These are phyloP conservation scores for Microctenopoma steveboyesi DNA, from an alignment of 2,797 vertebrate species.

Conservation along the genomic window DNA sequence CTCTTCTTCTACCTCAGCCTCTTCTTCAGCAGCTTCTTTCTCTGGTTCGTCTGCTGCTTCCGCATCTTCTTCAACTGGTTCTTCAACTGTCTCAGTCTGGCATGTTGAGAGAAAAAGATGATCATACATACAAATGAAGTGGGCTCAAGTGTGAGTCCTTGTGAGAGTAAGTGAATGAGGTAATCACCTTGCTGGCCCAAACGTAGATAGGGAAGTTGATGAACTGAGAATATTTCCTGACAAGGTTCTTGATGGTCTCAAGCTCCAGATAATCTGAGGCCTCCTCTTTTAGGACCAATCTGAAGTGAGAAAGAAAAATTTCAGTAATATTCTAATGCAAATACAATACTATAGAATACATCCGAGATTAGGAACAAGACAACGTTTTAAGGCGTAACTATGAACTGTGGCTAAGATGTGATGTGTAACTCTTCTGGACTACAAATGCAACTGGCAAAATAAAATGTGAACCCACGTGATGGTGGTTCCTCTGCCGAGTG, in stretches of 20 bases:
- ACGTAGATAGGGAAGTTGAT: slow-evolving; percentile 99
- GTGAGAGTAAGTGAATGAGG: background rate
- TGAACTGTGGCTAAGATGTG: no score
- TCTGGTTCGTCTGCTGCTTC: slow-evolving; percentile 90
- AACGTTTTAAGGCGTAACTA: no score
- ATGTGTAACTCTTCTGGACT: no score
- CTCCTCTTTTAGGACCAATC: slow-evolving; percentile 97
- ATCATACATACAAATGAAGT: background rate
- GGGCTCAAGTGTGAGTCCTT: background rate
- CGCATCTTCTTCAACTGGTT: slow-evolving; percentile 93
- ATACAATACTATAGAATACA: background rate
- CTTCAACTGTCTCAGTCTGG: slow-evolving; percentile 96
- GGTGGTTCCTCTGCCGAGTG: slow-evolving; percentile 94
- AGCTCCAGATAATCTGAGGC: slow-evolving; percentile 97
- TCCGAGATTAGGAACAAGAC: background rate
- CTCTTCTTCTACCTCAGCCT: slow-evolving; percentile 96
- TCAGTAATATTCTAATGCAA: background rate
- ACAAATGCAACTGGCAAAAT: background rate
- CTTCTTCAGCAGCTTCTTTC: slow-evolving; percentile 91
- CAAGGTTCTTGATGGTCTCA: slow-evolving; percentile 97
- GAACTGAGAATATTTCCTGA: slow-evolving; percentile 98
- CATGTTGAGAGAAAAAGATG: slow-evolving; percentile 2
- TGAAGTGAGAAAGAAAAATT: slow-evolving; percentile 56
- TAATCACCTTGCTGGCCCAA: slow-evolving; percentile 97
- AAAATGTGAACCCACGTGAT: slow-evolving; percentile 87